Base-by-base conservation (phyloP, 2,113 vertebrate genomes). In the Azemiops feae region DNA sequence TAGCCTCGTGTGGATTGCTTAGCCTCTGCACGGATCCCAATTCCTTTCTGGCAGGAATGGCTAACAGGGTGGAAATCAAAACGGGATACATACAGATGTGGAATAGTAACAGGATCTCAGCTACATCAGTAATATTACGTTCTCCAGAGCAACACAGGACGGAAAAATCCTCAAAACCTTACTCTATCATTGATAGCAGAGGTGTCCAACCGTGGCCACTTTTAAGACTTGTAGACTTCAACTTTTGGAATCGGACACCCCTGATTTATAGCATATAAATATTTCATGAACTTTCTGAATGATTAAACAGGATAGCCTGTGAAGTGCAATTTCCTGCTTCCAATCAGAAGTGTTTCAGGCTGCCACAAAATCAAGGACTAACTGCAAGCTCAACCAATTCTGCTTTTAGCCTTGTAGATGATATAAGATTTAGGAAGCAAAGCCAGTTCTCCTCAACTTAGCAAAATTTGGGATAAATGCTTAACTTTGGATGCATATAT, bases 351-450 rank as follows among this genome's bases (percentile, higher is more conserved):
- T 9, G 8, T 50, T 50, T 50, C 47, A 50, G 47, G 47, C 47
- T 50, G 9, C 93, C 93, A 95, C 96, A 91, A 96, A 93, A 86
- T 95, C 90, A 95, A 85, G 91, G 47, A 92, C 91, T 58, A 3
- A 96, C 94, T 95, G 95, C 89, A 92, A 96, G 96, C 57, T 91
- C 95, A 93, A 94, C 94, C 85, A 95, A 92, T 94, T 97, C 95
- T 94, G 90, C 91, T 96, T 87, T 92, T 94, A 95, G 2, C 10
- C 12, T 91, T 92, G 54, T n/a, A 89, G 58, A 95, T 43, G 7
- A 92, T 58, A 94, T 89, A 94, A 94, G 95, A 94, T 34, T 93
- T 96, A 94, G 47, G 96, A 89, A 96, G 95, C 89, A 88, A 96
- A 95, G 94, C 53, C 18, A 39, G 60, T 91, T 92, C 91, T 94